Evolutionary conservation across 2,113 vertebrate genomes (phyloP).

Genomic region (Lepus timidus): DNA sequence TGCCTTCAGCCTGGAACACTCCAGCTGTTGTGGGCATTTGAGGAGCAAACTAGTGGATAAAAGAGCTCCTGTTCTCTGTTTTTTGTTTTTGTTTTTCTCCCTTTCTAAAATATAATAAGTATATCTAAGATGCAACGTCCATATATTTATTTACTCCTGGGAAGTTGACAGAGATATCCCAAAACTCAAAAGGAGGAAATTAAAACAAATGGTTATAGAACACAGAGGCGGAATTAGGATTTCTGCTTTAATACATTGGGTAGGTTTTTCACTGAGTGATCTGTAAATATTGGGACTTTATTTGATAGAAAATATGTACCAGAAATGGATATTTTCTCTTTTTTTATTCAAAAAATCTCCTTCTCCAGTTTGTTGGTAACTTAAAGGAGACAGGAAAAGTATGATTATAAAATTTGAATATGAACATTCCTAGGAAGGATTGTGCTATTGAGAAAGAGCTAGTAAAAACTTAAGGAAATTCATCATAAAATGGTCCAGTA

Average conservation of each 20-base stretch:
- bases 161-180: neutral
- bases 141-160: neutral
- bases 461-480: neutral
- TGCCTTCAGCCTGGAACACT: no score
- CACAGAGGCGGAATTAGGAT: neutral
- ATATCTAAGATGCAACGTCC: neutral
- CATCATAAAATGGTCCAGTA: neutral
- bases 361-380: neutral
- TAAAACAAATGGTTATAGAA: neutral
- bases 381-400: neutral
- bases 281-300: neutral
- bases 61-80: no score
- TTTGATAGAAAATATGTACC: neutral
- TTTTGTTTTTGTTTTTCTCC: no score
- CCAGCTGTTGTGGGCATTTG: no score
- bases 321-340: neutral
- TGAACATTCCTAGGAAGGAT: neutral
- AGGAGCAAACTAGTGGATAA: no score
- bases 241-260: neutral
- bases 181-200: neutral
- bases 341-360: neutral
- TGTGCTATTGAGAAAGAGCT: conserved; percentile 48
- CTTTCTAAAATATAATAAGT: no score
- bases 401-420: conserved; percentile 20
- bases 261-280: neutral